A percentile compares a stretch with the other conserved stretches of the same genome.
Conservation (phyloP, 2,888 invertebrate genomes). For the Abrostola triplasia region DNA sequence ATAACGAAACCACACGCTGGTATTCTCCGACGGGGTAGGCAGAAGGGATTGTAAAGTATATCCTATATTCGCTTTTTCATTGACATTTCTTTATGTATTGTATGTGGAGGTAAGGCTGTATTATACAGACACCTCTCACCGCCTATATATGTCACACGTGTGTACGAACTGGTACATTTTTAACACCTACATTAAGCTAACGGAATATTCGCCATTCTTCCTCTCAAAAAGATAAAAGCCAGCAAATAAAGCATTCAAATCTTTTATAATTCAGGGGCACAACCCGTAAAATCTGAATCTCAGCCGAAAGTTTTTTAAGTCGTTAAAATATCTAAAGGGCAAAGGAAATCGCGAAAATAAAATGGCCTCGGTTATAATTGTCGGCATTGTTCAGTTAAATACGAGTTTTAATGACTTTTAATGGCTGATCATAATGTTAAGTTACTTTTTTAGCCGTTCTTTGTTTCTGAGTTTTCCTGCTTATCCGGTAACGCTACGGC, state of each 20-base stretch:
- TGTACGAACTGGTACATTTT: no score
- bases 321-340: constrained; percentile 53
- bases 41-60: no score
- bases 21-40: no score
- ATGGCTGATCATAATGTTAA: constrained; percentile 64
- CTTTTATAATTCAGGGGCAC: constrained; percentile 43
- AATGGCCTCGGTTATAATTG: constrained; percentile 45
- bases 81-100: no score
- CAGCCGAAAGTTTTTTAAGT: constrained; percentile 48
- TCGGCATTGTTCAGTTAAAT: constrained; percentile 58
- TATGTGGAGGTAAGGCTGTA: no score
- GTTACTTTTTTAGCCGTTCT: constrained; percentile 39
- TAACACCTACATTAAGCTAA: constrained; percentile 1
- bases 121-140: no score
- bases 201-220: not conserved
- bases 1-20: no score
- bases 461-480: constrained; percentile 27
- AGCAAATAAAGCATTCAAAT: constrained; percentile 31
- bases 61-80: no score
- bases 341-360: constrained; percentile 39
- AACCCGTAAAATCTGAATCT: constrained; percentile 45
- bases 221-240: constrained; percentile 8
- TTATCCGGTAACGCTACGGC: not conserved
- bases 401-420: constrained; percentile 65
- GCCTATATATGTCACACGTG: no score